Evolutionary conservation across 1,140 invertebrate genomes (phyloP).

Genomic region (Drosophila subpulchrella): DNA sequence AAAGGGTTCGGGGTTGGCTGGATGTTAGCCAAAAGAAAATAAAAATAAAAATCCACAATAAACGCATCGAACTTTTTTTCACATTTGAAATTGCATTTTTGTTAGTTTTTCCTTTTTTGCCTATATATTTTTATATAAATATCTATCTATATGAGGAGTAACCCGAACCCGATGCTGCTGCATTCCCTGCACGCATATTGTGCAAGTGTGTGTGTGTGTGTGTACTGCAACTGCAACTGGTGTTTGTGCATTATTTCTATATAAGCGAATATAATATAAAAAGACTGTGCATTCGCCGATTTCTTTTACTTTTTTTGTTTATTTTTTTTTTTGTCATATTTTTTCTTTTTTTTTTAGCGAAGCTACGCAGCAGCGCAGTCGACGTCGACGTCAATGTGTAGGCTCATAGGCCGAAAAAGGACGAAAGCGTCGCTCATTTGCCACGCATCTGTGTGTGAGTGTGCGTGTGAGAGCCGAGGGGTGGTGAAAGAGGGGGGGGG

Average conservation of each 20-base stretch:
- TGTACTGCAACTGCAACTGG: slow-evolving; percentile 71
- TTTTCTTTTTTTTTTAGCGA: slow-evolving; percentile 22
- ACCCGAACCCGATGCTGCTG: not conserved
- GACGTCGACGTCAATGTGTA: slow-evolving; percentile 26
- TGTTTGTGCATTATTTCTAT: slow-evolving; percentile 76
- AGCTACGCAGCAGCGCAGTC: slow-evolving; percentile 32
- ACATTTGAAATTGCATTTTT: slow-evolving; percentile 48
- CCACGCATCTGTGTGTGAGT: slow-evolving; percentile 45
- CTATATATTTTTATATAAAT: slow-evolving; percentile 25
- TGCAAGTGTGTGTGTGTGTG: not conserved
- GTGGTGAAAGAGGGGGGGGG: slow-evolving; percentile 1
- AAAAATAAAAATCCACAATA: slow-evolving; percentile 42
- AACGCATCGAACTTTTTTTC: slow-evolving; percentile 49
- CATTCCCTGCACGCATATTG: slow-evolving; percentile 12
- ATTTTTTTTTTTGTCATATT: not conserved
- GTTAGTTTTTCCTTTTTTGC: slow-evolving; percentile 35
- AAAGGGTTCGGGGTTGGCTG: slow-evolving; percentile 8
- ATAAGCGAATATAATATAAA: slow-evolving; percentile 62
- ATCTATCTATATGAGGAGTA: slow-evolving; percentile 4
- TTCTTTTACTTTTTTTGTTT: slow-evolving; percentile 35
- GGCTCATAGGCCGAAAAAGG: slow-evolving; percentile 75
- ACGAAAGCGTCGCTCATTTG: slow-evolving; percentile 77
- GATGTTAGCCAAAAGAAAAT: slow-evolving; percentile 55
- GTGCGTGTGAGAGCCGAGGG: slow-evolving; percentile 1
- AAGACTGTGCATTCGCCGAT: slow-evolving; percentile 37